These are phyloP conservation scores for Dreissena polymorpha DNA, from an alignment of 1,140 invertebrate species.

Conservation along the genomic window DNA sequence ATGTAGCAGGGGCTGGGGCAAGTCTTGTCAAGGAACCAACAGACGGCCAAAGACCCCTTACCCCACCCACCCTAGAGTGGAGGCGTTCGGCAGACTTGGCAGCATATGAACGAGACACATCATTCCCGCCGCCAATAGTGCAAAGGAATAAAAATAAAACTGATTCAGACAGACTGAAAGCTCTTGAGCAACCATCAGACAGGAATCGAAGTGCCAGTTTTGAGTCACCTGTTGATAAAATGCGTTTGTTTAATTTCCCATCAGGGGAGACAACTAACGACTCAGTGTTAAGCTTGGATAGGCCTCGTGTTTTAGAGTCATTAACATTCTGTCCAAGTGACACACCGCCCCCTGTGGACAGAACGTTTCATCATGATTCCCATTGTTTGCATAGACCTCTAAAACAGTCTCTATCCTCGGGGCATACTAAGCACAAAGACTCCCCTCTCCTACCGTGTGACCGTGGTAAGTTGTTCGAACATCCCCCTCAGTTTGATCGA, in stretches of 20 bases:
- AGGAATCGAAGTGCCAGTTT: conserved; percentile 26
- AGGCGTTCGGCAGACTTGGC: conserved; percentile 40
- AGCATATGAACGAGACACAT: background rate
- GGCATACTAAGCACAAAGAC: conserved; percentile 31
- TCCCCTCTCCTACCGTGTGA: conserved; percentile 29
- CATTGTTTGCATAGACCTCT: conserved; percentile 42
- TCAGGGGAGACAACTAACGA: conserved; percentile 16
- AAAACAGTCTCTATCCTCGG: conserved; percentile 39
- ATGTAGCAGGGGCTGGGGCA: background rate
- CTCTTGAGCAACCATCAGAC: background rate
- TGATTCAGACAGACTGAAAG: no score
- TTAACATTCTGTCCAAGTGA: background rate
- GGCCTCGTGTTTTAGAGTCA: conserved; percentile 22
- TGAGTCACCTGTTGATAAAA: conserved; percentile 48
- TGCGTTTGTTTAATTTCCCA: conserved; percentile 48
- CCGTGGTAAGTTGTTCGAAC: conserved; percentile 21
- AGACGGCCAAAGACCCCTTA: conserved; percentile 39
- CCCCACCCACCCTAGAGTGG: conserved; percentile 43
- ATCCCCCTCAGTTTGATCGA: conserved; percentile 27
- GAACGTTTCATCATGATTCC: conserved; percentile 6
- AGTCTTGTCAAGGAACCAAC: conserved; percentile 12
- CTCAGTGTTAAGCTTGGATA: conserved; percentile 5
- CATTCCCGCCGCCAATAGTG: conserved; percentile 41
- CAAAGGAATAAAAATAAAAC: conserved; percentile 44
- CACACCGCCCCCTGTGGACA: conserved; percentile 42